A percentile compares a stretch with the other conserved stretches of the same genome.
Evolutionary conservation across 2,888 invertebrate genomes (phyloP).

Genomic region (Erebia ligea): DNA sequence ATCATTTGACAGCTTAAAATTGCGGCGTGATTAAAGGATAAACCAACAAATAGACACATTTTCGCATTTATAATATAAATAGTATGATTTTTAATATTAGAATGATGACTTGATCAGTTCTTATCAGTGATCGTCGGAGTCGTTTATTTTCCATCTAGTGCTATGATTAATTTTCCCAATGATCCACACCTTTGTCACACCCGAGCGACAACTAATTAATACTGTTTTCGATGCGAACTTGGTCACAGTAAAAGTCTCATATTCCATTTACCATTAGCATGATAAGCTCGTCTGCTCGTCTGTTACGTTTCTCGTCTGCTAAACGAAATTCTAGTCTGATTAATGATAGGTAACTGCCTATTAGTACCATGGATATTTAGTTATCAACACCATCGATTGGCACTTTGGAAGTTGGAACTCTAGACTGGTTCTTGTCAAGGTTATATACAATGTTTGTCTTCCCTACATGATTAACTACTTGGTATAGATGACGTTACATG

Average conservation of each 20-base stretch:
- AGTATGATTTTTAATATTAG: too few species aligned
- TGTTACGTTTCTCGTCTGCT: conserved; percentile 40
- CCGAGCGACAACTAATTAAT: conserved; percentile 74
- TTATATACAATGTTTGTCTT: conserved; percentile 52
- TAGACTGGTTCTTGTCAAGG: conserved; percentile 56
- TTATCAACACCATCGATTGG: conserved; percentile 55
- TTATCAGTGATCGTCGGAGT: conserved; percentile 56
- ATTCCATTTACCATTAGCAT: conserved; percentile 71
- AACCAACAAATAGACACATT: too few species aligned
- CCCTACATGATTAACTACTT: conserved; percentile 56
- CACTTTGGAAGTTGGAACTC: conserved; percentile 46
- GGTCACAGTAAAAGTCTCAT: conserved; percentile 53
- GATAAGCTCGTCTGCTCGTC: conserved; percentile 53
- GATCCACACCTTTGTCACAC: conserved; percentile 76
- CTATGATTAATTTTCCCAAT: conserved; percentile 80
- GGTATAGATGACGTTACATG: conserved; percentile 44
- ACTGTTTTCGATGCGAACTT: conserved; percentile 72
- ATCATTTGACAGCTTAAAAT: too few species aligned
- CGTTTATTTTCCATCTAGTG: conserved; percentile 62
- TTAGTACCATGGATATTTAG: conserved; percentile 49
- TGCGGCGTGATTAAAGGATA: too few species aligned
- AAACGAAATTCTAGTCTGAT: conserved; percentile 42
- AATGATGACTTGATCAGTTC: conserved; percentile 60
- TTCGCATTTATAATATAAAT: too few species aligned
- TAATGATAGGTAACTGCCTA: conserved; percentile 29